A percentile compares a stretch with the other conserved stretches of the same genome.
Evolutionary conservation across 2,797 vertebrate species (phyloP).

Genomic region (Pampus argenteus): DNA sequence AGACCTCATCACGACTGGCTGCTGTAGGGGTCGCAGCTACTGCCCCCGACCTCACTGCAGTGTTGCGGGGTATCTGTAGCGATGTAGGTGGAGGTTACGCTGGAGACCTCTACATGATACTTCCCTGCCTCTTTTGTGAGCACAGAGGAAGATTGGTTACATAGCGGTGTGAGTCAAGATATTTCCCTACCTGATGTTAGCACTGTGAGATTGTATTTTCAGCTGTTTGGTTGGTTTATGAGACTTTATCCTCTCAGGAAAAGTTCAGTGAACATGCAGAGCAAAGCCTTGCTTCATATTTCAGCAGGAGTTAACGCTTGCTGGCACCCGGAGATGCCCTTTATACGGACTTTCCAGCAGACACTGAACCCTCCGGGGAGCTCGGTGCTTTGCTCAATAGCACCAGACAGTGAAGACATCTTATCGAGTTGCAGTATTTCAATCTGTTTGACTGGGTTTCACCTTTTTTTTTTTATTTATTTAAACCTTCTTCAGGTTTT

Average conservation of each 20-base stretch:
- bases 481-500: too few species aligned
- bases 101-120: constrained; percentile 21
- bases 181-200: not conserved
- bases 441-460: too few species aligned
- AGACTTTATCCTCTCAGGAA: not conserved
- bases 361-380: not conserved
- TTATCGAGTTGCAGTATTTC: not conserved
- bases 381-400: not conserved
- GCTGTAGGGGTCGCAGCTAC: constrained; percentile 45
- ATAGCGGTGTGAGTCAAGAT: not conserved
- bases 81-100: constrained; percentile 45
- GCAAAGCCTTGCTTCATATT: not conserved
- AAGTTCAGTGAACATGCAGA: not conserved
- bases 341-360: not conserved
- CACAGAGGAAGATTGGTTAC: not conserved
- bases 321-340: not conserved
- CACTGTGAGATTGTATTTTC: not conserved
- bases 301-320: not conserved
- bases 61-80: not conserved
- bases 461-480: too few species aligned
- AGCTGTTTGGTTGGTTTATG: not conserved
- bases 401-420: not conserved
- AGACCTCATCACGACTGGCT: constrained; percentile 55
- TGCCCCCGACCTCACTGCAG: constrained; percentile 36
- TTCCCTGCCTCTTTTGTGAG: constrained; percentile 7